phyloP scores from a whole-genome alignment of 1,140 invertebrate species.

The Bombus pyrosoma region DNA sequence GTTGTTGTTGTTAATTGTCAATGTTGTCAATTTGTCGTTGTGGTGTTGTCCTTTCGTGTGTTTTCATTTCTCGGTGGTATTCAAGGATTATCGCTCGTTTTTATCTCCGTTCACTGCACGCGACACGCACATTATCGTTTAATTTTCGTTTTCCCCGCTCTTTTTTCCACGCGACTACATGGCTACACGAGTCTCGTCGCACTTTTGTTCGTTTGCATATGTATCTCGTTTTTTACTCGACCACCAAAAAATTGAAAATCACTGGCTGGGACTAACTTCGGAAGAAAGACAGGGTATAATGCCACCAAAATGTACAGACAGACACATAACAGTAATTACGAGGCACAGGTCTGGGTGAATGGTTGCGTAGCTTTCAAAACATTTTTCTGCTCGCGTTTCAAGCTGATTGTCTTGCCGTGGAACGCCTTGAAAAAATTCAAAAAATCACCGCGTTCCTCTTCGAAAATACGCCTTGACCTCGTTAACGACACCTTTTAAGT shows the following conservation, averaged over 20 bases:
- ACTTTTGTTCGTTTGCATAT: not conserved
- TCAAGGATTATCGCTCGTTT: conserved; percentile 28
- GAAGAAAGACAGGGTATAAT: conserved; percentile 41
- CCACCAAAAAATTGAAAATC: conserved; percentile 66
- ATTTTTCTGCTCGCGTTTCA: not conserved
- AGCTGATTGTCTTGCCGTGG: not conserved
- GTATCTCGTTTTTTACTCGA: conserved; percentile 26
- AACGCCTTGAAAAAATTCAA: not conserved
- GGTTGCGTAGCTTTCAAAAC: conserved; percentile 32
- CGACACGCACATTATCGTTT: not conserved
- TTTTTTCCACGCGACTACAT: not conserved
- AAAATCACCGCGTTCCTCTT: not conserved
- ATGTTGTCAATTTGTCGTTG: conserved; percentile 59
- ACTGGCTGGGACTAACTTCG: conserved; percentile 78
- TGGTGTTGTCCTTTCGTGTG: conserved; percentile 62
- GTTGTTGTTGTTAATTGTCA: conserved; percentile 52
- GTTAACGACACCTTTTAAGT: not conserved
- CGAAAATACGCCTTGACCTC: not conserved
- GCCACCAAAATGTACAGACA: conserved; percentile 75
- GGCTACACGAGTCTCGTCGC: not conserved
- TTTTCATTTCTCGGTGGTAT: conserved; percentile 65
- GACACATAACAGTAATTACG: conserved; percentile 78
- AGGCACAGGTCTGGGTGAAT: conserved; percentile 2
- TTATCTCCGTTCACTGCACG: not conserved
- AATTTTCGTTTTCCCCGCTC: not conserved